Base-by-base conservation (phyloP, 2,113 vertebrate genomes). In the Paraplagusia blochii region DNA sequence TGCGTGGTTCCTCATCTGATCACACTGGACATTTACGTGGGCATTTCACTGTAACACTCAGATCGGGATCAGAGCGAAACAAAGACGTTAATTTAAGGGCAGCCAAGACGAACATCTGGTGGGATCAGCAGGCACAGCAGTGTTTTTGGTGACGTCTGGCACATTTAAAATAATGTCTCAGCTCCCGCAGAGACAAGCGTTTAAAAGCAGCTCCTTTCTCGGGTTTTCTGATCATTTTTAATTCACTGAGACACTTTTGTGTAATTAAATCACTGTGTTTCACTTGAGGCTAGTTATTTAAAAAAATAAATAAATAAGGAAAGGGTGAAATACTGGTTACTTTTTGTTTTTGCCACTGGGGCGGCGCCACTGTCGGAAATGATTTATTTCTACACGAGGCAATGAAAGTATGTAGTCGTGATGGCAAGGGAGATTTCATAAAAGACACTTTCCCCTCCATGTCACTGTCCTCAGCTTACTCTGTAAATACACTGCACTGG, bases 1-100 rank as follows among this genome's bases (percentile, higher is more conserved):
- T 45, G 74, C 82, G 82, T 83, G 81, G 82, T 77, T 17, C 17
- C 29, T 29, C 42, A n/a, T 70, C 65, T 74, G 69, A 71, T 64
- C 36, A 63, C 56, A 59, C 56, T 33, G 43, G 53, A 53, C 44
- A 38, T 80, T 63, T 64, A 66, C 51, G 62, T 74, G 52, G 56
- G 57, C 13, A 48, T 19, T 54, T 59, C 8, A 53, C 45, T 70
- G 66, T 70, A 63, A 75, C 70, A 18, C 35, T 54, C 40, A 58
- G 63, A 70, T 60, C 44, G 11, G 17, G 54, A 74, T 75, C 61
- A 52, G 54, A 46, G 33, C 50, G 51, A 58, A 75, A 72, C 66
- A 71, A 62, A 66, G 72, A 36, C 45, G 66, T 63, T 57, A 12
- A 48, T 58, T 72, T 69, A n/a, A 42, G 49, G 22, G 38, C 43